phyloP scores from a whole-genome alignment of 2,797 vertebrate species.

The Intellagama lesueurii region DNA sequence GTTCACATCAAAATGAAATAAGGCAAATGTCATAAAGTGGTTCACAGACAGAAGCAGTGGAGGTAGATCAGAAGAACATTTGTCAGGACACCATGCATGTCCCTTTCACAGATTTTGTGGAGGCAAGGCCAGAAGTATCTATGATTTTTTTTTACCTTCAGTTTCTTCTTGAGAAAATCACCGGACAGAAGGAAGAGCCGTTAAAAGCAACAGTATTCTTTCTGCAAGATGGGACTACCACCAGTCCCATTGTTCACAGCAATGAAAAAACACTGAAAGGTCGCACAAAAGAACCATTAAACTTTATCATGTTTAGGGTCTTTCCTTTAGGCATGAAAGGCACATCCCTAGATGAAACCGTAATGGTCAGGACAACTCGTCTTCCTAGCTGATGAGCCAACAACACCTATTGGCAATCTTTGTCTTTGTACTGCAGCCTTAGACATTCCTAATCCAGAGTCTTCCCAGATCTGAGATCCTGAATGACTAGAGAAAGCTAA shows the following conservation, averaged over 20 bases:
- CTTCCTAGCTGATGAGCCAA: no score
- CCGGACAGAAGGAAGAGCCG: no score
- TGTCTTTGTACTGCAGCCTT: no score
- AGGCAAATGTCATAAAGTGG: slow-evolving; percentile 35
- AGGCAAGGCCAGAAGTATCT: neutral
- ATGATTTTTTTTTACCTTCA: neutral
- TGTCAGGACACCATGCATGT: slow-evolving; percentile 35
- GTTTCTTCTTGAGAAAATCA: neutral
- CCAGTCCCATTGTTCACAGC: neutral
- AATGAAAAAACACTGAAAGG: no score
- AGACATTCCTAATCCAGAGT: no score
- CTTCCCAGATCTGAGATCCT: neutral
- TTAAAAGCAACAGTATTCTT: neutral
- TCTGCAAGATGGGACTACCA: neutral
- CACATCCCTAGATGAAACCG: no score
- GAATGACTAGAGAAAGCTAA: no score
- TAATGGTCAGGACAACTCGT: no score
- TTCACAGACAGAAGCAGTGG: slow-evolving; percentile 26
- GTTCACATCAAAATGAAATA: slow-evolving; percentile 44
- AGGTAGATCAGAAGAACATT: slow-evolving; percentile 43
- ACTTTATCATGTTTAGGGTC: no score
- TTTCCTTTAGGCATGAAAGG: no score
- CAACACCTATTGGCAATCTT: no score
- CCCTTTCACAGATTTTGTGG: neutral
- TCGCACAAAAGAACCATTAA: no score